A percentile compares a stretch with the other conserved stretches of the same genome.
phyloP scores from a whole-genome alignment of 2,797 vertebrate species.

The Sparus aurata region DNA sequence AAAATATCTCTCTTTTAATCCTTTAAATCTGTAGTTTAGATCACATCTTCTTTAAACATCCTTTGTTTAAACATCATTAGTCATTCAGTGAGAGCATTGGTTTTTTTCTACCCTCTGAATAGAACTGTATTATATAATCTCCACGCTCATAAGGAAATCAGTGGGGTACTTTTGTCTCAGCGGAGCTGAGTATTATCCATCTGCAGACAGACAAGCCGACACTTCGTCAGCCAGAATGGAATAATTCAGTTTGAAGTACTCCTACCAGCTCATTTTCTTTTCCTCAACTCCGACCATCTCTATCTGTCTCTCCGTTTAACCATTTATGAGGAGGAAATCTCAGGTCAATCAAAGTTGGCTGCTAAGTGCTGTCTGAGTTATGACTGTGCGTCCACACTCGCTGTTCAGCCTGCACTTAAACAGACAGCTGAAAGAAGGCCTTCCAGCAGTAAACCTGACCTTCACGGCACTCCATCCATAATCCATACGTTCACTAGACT shows the following conservation, averaged over 20 bases:
- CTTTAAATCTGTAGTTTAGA: background rate
- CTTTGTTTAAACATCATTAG: background rate
- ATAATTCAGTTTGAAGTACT: conserved; percentile 43
- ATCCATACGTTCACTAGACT: conserved; percentile 50
- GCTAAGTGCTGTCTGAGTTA: conserved; percentile 54
- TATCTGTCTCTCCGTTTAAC: conserved; percentile 36
- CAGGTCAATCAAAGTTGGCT: conserved; percentile 60
- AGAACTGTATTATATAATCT: conserved; percentile 7
- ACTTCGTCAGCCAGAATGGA: conserved; percentile 4
- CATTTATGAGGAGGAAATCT: conserved; percentile 51
- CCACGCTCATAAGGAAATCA: conserved; percentile 16
- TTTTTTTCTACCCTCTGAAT: background rate
- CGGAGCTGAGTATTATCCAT: conserved; percentile 12
- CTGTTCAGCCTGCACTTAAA: conserved; percentile 41
- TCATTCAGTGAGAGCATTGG: background rate
- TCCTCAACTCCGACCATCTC: conserved; percentile 1
- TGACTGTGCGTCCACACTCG: conserved; percentile 19
- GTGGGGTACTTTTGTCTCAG: conserved; percentile 4
- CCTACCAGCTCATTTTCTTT: conserved; percentile 33
- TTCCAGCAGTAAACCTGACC: conserved; percentile 51
- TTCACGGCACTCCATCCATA: conserved; percentile 60
- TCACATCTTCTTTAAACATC: background rate
- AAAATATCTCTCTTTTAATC: background rate
- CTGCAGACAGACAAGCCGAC: conserved; percentile 24
- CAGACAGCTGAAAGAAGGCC: conserved; percentile 41